Evolutionary conservation across 2,888 invertebrate species (phyloP).

Genomic region (Lathronympha strigana): DNA sequence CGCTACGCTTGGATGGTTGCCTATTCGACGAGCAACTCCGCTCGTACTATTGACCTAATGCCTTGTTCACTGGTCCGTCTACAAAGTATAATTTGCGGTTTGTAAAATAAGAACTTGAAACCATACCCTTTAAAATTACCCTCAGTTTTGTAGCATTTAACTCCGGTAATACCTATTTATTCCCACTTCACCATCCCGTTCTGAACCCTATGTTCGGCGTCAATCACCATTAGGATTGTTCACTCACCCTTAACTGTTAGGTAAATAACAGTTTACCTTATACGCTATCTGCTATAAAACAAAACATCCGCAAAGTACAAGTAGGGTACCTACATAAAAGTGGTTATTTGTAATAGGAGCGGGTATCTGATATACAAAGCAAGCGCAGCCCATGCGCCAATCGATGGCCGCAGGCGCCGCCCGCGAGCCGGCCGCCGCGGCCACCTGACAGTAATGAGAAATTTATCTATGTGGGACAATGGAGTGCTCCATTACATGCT

Average conservation of each 20-base stretch:
- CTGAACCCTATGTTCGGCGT: neutral
- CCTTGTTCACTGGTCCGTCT: constrained; percentile 73
- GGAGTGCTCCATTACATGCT: constrained; percentile 48
- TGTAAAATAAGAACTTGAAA: constrained; percentile 46
- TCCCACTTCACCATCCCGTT: neutral
- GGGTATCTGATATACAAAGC: constrained; percentile 47
- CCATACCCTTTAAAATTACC: neutral
- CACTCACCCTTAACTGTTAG: neutral
- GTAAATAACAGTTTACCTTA: neutral
- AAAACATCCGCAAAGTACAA: constrained; percentile 29
- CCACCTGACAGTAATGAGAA: constrained; percentile 57
- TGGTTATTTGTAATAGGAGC: constrained; percentile 36
- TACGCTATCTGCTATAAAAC: constrained; percentile 10
- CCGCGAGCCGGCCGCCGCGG: constrained; percentile 40
- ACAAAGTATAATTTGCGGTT: constrained; percentile 46
- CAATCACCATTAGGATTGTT: neutral
- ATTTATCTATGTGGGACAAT: constrained; percentile 61
- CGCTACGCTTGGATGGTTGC: constrained; percentile 57
- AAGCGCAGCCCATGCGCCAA: constrained; percentile 47
- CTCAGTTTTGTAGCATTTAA: neutral
- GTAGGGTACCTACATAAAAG: constrained; percentile 31
- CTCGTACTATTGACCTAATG: constrained; percentile 77
- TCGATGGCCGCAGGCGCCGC: constrained; percentile 47
- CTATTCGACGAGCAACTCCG: constrained; percentile 61
- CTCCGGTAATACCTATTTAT: neutral